These are phyloP conservation scores for Hypsibius dujardini DNA, from an alignment of 1,140 invertebrate species.

Conservation along the genomic window DNA sequence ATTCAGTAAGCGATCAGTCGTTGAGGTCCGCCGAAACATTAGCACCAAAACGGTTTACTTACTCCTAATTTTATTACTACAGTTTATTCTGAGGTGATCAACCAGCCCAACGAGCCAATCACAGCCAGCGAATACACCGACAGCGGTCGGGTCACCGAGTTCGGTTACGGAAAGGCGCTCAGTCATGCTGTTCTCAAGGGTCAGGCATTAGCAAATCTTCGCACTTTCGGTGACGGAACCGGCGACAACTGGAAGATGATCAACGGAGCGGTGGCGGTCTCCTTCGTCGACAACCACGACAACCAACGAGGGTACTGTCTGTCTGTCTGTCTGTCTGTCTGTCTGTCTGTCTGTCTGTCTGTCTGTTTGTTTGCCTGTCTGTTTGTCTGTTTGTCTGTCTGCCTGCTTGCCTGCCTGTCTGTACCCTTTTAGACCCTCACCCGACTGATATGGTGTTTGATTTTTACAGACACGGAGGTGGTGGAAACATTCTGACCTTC, in stretches of 20 bases:
- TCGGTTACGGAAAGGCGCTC: constrained; percentile 45
- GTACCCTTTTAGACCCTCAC: not conserved
- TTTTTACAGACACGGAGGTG: constrained; percentile 5
- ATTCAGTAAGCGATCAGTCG: constrained; percentile 30
- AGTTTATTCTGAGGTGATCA: constrained; percentile 62
- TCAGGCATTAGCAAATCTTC: constrained; percentile 23
- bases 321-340: too few relatives aligned
- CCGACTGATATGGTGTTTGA: not conserved
- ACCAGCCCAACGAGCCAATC: constrained; percentile 50
- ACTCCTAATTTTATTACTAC: constrained; percentile 29
- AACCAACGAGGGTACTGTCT: constrained; percentile 41
- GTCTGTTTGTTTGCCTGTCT: too few relatives aligned
- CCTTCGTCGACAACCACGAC: constrained; percentile 45
- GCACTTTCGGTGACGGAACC: constrained; percentile 18
- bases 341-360: too few relatives aligned
- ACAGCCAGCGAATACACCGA: constrained; percentile 44
- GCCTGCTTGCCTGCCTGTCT: too few relatives aligned
- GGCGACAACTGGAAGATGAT: constrained; percentile 34
- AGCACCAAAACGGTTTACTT: constrained; percentile 24
- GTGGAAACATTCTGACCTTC: not conserved
- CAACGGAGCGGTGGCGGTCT: constrained; percentile 29
- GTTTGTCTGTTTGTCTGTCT: too few relatives aligned
- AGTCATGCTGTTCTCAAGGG: constrained; percentile 39
- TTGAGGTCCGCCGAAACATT: not conserved
- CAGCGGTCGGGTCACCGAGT: constrained; percentile 54